Evolutionary conservation across 2,797 vertebrate species (phyloP).

Genomic region (Neostethus bicornis): DNA sequence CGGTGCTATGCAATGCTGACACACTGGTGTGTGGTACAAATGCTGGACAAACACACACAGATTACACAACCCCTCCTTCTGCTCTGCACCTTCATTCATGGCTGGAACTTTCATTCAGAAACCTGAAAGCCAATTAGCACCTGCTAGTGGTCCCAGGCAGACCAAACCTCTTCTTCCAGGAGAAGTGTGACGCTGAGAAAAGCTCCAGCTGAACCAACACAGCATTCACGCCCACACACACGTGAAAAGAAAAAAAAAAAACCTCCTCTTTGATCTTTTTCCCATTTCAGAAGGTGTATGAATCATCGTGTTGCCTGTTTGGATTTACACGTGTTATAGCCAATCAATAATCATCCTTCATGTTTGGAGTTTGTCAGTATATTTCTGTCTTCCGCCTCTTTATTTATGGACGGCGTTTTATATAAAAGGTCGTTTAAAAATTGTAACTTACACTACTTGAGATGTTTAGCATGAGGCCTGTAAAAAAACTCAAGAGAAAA

Average conservation of each 20-base stretch:
- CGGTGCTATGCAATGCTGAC: conserved; percentile 18
- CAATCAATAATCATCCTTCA: neutral
- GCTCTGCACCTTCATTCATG: conserved; percentile 40
- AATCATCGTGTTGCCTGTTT: neutral
- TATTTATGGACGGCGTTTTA: too few species aligned
- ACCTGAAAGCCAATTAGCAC: conserved; percentile 68
- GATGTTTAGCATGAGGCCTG: too few species aligned
- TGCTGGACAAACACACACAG: conserved; percentile 42
- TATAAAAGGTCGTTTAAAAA: too few species aligned
- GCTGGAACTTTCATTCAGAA: conserved; percentile 56
- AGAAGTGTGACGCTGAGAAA: conserved; percentile 57
- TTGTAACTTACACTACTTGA: too few species aligned
- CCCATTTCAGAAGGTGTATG: neutral
- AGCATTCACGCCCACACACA: neutral
- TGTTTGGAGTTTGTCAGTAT: neutral
- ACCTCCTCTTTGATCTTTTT: conserved; percentile 7
- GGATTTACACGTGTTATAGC: neutral
- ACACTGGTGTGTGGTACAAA: conserved; percentile 14
- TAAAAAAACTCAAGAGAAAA: too few species aligned
- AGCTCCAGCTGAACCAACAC: conserved; percentile 66
- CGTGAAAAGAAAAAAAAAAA: neutral
- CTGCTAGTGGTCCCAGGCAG: conserved; percentile 37
- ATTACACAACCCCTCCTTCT: conserved; percentile 11
- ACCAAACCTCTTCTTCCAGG: conserved; percentile 37
- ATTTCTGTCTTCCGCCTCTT: neutral